Evolutionary conservation across 2,888 invertebrate species (phyloP).

Genomic region (Eudasyphora cyanicolor): DNA sequence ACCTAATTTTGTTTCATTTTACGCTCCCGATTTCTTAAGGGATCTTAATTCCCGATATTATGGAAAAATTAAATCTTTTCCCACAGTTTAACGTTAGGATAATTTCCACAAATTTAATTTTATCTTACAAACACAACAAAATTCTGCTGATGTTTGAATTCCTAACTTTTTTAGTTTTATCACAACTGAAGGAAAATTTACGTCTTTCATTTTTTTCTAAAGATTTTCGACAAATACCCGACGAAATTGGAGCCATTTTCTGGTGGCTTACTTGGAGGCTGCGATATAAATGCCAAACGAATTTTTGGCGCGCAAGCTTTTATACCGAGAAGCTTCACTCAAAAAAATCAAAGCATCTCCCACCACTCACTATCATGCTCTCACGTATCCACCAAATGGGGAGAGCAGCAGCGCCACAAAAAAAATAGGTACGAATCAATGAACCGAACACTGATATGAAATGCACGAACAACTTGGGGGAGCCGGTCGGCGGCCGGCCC

Average conservation of each 20-base stretch:
- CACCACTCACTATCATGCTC: conserved; percentile 41
- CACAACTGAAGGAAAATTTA: background rate
- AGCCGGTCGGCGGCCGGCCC: background rate
- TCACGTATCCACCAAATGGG: background rate
- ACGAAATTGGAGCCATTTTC: conserved; percentile 1
- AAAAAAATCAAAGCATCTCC: background rate
- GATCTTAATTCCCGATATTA: too few species aligned
- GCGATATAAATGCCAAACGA: conserved; percentile 63
- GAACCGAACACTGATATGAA: background rate
- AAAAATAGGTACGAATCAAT: conserved; percentile 11
- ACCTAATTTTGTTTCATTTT: too few species aligned
- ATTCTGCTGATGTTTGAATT: too few species aligned
- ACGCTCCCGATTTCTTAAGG: too few species aligned
- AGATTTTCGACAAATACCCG: background rate
- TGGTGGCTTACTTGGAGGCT: conserved; percentile 55
- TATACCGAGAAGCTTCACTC: conserved; percentile 70
- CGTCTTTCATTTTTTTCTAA: conserved; percentile 1
- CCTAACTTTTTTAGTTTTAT: background rate
- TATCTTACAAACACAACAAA: too few species aligned
- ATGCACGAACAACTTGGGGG: conserved; percentile 16
- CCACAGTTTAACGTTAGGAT: too few species aligned
- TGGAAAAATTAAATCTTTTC: too few species aligned
- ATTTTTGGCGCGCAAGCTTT: conserved; percentile 77
- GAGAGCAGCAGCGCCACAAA: background rate
- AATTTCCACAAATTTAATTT: too few species aligned